These are phyloP conservation scores for Trachops cirrhosus DNA, from an alignment of 2,797 vertebrate genomes.

Conservation along the genomic window DNA sequence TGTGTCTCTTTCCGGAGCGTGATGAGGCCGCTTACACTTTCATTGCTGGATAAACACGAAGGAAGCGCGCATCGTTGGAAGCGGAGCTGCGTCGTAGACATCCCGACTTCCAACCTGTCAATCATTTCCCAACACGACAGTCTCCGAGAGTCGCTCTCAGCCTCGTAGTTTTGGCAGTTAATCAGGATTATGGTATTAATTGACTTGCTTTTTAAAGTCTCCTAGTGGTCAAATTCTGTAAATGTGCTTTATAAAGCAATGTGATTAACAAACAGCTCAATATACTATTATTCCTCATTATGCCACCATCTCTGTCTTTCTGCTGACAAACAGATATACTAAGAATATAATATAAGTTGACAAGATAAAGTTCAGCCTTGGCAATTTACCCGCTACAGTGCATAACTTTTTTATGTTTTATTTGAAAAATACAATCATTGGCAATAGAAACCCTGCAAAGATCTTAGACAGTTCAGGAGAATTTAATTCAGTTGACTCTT, in stretches of 20 bases:
- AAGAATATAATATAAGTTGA: neutral
- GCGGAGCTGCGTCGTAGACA: neutral
- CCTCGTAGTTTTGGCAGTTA: neutral
- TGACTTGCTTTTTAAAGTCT: neutral
- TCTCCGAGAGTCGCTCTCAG: neutral
- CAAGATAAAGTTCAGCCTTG: neutral
- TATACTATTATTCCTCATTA: neutral
- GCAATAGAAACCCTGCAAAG: neutral
- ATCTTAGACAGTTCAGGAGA: neutral
- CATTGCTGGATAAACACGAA: neutral
- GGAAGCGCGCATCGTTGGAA: neutral
- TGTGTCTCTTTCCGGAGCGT: neutral
- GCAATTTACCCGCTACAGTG: neutral
- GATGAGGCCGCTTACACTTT: neutral
- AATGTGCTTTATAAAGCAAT: neutral
- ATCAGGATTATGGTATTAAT: neutral
- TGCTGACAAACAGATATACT: neutral
- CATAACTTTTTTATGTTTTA: neutral
- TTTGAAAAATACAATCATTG: constrained; percentile 1
- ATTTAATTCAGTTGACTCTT: constrained; percentile 20
- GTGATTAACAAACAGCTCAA: neutral
- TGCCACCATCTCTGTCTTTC: neutral
- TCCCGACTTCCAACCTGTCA: neutral
- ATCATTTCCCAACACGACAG: neutral
- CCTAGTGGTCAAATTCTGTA: neutral